Evolutionary conservation across 2,113 vertebrate species (phyloP).

Genomic region (Lethenteron camtschaticum): DNA sequence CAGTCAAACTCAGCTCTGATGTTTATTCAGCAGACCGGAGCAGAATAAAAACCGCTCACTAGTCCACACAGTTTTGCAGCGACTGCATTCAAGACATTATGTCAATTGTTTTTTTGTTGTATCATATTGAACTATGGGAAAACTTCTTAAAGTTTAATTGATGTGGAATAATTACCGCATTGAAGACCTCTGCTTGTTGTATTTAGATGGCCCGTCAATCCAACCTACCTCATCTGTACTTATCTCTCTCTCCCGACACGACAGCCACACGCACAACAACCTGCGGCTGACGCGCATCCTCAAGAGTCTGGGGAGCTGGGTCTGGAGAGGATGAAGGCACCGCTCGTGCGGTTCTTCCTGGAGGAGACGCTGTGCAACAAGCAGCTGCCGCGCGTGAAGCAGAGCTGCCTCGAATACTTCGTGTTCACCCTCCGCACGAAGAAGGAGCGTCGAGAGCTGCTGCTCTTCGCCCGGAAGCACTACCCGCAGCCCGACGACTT

Average conservation of each 20-base stretch:
- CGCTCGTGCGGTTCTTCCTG: slow-evolving; percentile 64
- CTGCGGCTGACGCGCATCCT: slow-evolving; percentile 87
- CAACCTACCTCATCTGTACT: slow-evolving; percentile 10
- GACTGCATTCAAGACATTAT: background rate
- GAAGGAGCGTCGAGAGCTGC: slow-evolving; percentile 51
- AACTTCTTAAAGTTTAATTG: background rate
- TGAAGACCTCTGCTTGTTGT: background rate
- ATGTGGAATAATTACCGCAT: slow-evolving; percentile 8
- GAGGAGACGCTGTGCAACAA: slow-evolving; percentile 59
- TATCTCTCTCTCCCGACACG: slow-evolving; percentile 23
- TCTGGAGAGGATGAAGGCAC: slow-evolving; percentile 75
- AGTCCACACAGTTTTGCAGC: no score
- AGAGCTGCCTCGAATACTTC: slow-evolving; percentile 83
- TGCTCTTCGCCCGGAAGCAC: slow-evolving; percentile 58
- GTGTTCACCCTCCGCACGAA: slow-evolving; percentile 71
- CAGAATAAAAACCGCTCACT: no score
- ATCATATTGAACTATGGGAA: background rate
- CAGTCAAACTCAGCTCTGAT: no score
- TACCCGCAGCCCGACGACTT: slow-evolving; percentile 65
- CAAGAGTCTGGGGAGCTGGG: slow-evolving; percentile 86
- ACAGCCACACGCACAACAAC: slow-evolving; percentile 72
- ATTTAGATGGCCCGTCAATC: slow-evolving; percentile 2
- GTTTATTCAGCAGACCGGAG: no score
- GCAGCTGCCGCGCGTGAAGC: slow-evolving; percentile 69
- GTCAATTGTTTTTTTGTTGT: background rate